Percentiles rank a stretch among this genome's conserved stretches.
phyloP scores from a whole-genome alignment of 2,113 vertebrate species.

The Opisthocomus hoazin region DNA sequence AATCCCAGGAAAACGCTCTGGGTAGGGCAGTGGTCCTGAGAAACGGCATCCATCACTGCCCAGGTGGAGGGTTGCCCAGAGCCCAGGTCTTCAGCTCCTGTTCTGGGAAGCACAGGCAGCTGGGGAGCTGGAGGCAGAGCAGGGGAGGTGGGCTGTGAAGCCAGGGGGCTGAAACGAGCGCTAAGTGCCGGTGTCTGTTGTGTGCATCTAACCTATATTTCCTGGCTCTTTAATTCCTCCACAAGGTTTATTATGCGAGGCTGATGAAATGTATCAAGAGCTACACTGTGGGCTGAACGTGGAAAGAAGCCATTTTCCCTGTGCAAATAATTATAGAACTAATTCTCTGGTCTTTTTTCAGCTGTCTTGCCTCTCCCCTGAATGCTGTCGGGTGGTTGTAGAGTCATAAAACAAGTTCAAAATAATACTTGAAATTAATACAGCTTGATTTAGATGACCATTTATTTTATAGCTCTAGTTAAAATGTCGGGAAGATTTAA shows the following conservation, averaged over 20 bases:
- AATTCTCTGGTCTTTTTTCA: conserved; percentile 30
- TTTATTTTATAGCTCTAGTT: conserved; percentile 34
- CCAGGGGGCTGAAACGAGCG: background rate
- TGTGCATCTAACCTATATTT: background rate
- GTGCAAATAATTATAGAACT: conserved; percentile 39
- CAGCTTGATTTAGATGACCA: conserved; percentile 40
- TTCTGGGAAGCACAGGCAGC: background rate
- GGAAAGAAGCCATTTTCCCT: conserved; percentile 7
- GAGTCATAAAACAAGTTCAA: background rate
- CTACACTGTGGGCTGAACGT: background rate
- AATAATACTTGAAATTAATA: conserved; percentile 54
- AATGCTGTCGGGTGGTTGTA: background rate
- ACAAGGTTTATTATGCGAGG: background rate
- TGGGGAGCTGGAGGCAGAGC: background rate
- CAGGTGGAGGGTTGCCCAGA: background rate
- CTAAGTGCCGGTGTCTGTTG: rapidly evolving
- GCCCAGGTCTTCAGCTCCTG: background rate
- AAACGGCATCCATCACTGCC: background rate
- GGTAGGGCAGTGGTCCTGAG: background rate
- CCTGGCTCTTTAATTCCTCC: conserved; percentile 22
- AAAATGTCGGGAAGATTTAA: conserved; percentile 46
- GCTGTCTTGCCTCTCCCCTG: background rate
- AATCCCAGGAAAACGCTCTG: background rate
- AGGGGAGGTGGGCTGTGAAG: background rate
- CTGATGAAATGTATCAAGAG: conserved; percentile 5